Percentiles rank a stretch among this genome's conserved stretches.
These are phyloP conservation scores for Montipora capitata DNA, from an alignment of 92 coral and sea anemone species.

Conservation along the genomic window DNA sequence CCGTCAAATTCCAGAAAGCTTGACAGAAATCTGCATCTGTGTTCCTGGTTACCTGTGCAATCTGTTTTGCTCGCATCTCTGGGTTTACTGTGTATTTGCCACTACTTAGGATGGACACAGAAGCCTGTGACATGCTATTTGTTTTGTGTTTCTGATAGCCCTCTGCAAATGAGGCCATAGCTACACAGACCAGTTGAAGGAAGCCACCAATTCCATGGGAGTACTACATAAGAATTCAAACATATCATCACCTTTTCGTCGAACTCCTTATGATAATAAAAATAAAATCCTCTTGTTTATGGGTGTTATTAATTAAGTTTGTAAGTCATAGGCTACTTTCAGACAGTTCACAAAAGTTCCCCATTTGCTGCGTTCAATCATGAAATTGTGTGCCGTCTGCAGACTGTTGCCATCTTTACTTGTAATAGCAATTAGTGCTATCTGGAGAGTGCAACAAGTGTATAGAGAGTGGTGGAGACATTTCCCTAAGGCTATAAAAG, in stretches of 20 bases:
- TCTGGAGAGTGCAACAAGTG: too few species aligned
- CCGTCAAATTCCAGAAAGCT: conserved; percentile 98
- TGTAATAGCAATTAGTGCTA: too few species aligned
- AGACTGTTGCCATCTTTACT: too few species aligned
- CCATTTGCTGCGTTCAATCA: too few species aligned
- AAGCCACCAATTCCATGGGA: conserved; percentile 86
- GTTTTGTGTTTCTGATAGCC: conserved; percentile 91
- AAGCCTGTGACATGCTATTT: conserved; percentile 75
- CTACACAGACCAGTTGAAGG: conserved; percentile 89
- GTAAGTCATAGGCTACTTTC: too few species aligned
- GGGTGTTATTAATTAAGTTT: too few species aligned
- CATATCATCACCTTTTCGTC: not conserved
- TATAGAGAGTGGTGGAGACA: too few species aligned
- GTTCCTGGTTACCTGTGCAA: conserved; percentile 85
- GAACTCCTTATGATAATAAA: too few species aligned
- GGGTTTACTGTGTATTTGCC: conserved; percentile 97
- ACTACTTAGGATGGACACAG: conserved; percentile 90
- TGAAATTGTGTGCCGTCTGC: too few species aligned
- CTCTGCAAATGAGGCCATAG: conserved; percentile 99
- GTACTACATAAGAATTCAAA: conserved; percentile 57
- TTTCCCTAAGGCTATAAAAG: too few species aligned
- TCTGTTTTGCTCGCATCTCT: conserved; percentile 94
- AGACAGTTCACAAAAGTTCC: too few species aligned
- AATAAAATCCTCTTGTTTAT: too few species aligned
- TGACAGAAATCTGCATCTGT: conserved; percentile 95